Conservation (phyloP, 1,140 invertebrate species). For the Brachionus rubens region DNA sequence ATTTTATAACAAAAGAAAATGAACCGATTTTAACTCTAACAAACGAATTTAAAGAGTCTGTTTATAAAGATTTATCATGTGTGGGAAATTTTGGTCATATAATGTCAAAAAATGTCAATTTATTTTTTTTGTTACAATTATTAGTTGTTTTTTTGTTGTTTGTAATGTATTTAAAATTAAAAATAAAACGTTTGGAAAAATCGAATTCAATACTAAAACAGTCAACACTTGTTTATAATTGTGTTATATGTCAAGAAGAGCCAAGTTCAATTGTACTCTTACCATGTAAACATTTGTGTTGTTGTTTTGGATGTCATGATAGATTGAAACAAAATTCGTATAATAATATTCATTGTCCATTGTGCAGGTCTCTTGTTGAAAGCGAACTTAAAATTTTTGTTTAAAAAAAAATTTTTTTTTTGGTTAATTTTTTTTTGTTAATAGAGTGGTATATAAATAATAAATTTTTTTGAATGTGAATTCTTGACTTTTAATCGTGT, state of each 20-base stretch:
- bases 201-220: neutral
- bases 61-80: no score
- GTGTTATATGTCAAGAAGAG: constrained; percentile 3
- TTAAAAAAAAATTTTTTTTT: neutral
- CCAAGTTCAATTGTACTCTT: neutral
- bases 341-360: neutral
- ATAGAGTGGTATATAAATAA: no score
- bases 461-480: no score
- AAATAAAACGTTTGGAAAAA: constrained; percentile 16
- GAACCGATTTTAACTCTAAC: no score
- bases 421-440: no score
- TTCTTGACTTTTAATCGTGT: no score
- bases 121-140: neutral
- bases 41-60: no score
- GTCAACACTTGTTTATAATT: neutral
- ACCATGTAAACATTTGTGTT: constrained; percentile 27
- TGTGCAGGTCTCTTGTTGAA: neutral
- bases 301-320: neutral
- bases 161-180: neutral
- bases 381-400: neutral
- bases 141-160: neutral
- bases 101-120: neutral
- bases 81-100: no score
- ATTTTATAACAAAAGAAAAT: no score
- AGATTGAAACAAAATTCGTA: neutral